phyloP scores from a whole-genome alignment of 2,113 vertebrate species.

The Seriola dumerili region DNA sequence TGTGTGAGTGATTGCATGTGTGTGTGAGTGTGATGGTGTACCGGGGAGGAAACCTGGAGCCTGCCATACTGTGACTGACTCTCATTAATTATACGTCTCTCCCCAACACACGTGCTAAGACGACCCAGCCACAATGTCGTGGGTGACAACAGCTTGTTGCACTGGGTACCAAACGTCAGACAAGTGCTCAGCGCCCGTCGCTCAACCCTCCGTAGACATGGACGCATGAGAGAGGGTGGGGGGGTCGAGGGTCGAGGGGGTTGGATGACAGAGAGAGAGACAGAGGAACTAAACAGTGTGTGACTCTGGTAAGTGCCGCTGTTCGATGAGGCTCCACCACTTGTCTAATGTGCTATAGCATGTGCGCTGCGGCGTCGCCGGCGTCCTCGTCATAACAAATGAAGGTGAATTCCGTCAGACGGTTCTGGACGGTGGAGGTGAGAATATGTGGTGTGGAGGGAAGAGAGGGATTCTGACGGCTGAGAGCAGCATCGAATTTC shows the following conservation, averaged over 20 bases:
- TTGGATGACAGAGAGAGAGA: constrained; percentile 15
- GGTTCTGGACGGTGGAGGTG: not conserved
- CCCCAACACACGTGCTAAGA: constrained; percentile 17
- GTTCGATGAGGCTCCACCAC: constrained; percentile 71
- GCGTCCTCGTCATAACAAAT: constrained; percentile 67
- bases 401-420: constrained; percentile 67
- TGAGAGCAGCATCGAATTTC: not conserved
- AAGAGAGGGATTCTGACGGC: not conserved
- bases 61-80: constrained; percentile 52
- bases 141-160: constrained; percentile 62
- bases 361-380: constrained; percentile 60
- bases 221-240: constrained; percentile 24
- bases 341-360: constrained; percentile 56
- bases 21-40: constrained; percentile 19
- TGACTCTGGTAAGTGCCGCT: constrained; percentile 42
- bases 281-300: constrained; percentile 54
- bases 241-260: not conserved
- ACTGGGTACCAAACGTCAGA: constrained; percentile 44
- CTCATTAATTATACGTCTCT: constrained; percentile 67
- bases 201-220: constrained; percentile 53
- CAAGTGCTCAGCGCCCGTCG: constrained; percentile 39
- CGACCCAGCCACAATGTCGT: constrained; percentile 41
- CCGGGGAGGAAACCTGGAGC: constrained; percentile 45
- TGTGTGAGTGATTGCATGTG: constrained; percentile 6
- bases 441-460: not conserved